These are phyloP conservation scores for Neotoxoptera formosana DNA, from an alignment of 1,140 invertebrate species.

Conservation along the genomic window DNA sequence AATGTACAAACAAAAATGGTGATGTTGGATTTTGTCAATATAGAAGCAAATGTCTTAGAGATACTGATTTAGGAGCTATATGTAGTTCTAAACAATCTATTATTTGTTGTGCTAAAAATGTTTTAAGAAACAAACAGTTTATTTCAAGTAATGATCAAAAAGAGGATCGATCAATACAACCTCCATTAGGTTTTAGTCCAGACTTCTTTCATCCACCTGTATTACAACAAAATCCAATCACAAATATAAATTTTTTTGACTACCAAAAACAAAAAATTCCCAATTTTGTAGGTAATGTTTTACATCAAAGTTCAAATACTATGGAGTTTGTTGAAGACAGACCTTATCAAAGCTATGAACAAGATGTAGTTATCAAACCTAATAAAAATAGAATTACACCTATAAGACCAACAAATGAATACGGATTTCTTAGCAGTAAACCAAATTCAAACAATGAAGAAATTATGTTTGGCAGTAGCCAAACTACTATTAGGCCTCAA, in stretches of 20 bases:
- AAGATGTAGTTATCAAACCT: not conserved
- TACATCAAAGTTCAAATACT: slow-evolving; percentile 29
- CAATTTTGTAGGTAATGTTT: not conserved
- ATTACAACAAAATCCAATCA: not conserved
- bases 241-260: slow-evolving; percentile 34
- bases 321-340: slow-evolving; percentile 27
- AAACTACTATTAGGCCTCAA: slow-evolving; percentile 26
- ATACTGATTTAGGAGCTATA: not conserved
- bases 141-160: slow-evolving; percentile 3
- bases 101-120: slow-evolving; percentile 42
- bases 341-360: slow-evolving; percentile 40
- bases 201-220: slow-evolving; percentile 34
- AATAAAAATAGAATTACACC: slow-evolving; percentile 33
- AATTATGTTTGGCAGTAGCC: not conserved
- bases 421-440: not conserved
- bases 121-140: not conserved
- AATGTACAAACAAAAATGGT: slow-evolving; percentile 44
- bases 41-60: not conserved
- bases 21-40: slow-evolving; percentile 29
- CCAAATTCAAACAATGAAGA: not conserved
- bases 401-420: not conserved
- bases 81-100: slow-evolving; percentile 30
- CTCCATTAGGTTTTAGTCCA: not conserved
- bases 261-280: not conserved
- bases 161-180: not conserved